Evolutionary conservation across 2,888 invertebrate species (phyloP).

Genomic region (Lycaena phlaeas): DNA sequence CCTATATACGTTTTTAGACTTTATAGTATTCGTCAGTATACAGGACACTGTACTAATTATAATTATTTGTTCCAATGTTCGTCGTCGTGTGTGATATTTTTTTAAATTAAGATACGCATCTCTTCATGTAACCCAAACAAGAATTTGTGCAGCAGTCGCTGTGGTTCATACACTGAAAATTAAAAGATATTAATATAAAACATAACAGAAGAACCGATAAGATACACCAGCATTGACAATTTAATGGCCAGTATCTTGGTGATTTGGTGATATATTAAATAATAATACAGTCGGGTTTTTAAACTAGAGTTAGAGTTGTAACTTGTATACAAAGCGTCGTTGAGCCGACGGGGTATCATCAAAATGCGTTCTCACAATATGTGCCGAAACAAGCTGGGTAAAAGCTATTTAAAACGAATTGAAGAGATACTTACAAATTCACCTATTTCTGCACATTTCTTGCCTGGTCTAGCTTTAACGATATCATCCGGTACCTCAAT

Average conservation of each 20-base stretch:
- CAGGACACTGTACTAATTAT: no score
- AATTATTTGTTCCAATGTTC: no score
- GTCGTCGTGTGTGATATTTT: no score
- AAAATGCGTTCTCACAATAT: not conserved
- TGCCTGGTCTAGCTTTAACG: not conserved
- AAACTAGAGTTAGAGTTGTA: no score
- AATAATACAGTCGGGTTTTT: no score
- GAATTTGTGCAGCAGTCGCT: conserved; percentile 24
- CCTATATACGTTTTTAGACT: no score
- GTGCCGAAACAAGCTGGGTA: not conserved
- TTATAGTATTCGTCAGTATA: no score
- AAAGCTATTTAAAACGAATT: not conserved
- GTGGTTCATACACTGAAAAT: conserved; percentile 22
- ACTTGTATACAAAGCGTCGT: no score
- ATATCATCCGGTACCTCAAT: not conserved
- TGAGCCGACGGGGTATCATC: not conserved
- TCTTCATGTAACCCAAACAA: conserved; percentile 24
- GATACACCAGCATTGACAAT: no score
- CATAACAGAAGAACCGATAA: not conserved
- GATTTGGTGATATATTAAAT: no score
- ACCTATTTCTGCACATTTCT: conserved; percentile 36
- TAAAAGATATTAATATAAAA: not conserved
- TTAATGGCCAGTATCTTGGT: no score
- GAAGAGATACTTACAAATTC: conserved; percentile 37
- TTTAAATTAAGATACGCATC: conserved; percentile 20